Conservation (phyloP, 2,113 vertebrate genomes). For the Lonchura striata region DNA sequence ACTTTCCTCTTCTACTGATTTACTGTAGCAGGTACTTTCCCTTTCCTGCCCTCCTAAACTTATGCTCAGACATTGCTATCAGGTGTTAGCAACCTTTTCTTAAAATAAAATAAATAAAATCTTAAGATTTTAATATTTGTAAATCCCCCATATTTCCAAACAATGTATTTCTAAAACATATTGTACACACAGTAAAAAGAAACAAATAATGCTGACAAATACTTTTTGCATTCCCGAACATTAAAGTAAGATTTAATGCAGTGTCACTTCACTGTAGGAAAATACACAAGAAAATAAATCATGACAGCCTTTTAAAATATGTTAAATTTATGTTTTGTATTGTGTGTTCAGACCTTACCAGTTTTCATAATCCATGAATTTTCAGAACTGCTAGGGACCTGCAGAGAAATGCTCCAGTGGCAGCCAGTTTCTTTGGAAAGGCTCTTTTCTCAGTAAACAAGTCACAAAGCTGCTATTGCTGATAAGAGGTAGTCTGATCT, state of each 20-base stretch:
- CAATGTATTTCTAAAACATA: background rate
- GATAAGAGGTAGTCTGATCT: background rate
- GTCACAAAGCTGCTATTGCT: background rate
- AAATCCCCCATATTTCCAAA: background rate
- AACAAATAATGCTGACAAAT: background rate
- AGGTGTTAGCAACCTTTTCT: background rate
- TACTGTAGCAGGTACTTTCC: background rate
- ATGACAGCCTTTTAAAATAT: background rate
- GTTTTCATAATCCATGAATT: background rate
- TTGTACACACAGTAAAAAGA: background rate
- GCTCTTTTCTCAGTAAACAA: background rate
- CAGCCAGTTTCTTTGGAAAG: background rate
- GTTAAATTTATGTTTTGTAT: background rate
- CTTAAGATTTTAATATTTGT: background rate
- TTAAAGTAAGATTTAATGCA: constrained; percentile 7
- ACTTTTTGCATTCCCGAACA: background rate
- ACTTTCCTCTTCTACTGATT: background rate
- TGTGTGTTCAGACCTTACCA: background rate
- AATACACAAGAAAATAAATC: background rate
- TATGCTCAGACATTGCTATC: background rate
- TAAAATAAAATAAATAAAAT: background rate
- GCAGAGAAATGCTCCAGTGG: background rate
- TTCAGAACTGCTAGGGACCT: background rate
- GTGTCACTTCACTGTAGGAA: background rate
- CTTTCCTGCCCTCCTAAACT: background rate